Evolutionary conservation across 2,888 invertebrate species (phyloP).

Genomic region (Cerceris rybyensis): DNA sequence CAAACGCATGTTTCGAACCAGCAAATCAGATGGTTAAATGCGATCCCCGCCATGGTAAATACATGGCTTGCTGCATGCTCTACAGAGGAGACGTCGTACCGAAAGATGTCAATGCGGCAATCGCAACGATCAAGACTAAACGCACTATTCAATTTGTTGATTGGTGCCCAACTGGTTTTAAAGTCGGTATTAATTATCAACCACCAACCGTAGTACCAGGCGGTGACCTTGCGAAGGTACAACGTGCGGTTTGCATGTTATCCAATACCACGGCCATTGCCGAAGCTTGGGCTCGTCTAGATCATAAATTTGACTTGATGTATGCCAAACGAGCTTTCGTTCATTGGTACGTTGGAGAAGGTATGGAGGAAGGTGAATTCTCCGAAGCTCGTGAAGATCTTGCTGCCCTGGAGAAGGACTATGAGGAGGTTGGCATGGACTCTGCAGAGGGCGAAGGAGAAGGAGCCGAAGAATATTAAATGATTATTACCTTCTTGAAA

Average conservation of each 20-base stretch:
- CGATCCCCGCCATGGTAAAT: slow-evolving; percentile 95
- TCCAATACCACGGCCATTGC: slow-evolving; percentile 99
- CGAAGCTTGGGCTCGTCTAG: slow-evolving; percentile 97
- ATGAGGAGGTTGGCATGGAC: slow-evolving; percentile 89
- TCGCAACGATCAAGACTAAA: slow-evolving; percentile 97
- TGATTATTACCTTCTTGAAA: slow-evolving; percentile 27
- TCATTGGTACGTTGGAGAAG: slow-evolving; percentile 96
- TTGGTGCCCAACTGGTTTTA: slow-evolving; percentile 93
- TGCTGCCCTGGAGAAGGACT: slow-evolving; percentile 87
- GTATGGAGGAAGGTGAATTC: slow-evolving; percentile 94
- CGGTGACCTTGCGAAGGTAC: slow-evolving; percentile 96
- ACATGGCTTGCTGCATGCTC: slow-evolving; percentile 98
- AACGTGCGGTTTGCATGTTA: slow-evolving; percentile 98
- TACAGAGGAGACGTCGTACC: slow-evolving; percentile 98
- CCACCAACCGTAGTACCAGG: slow-evolving; percentile 97
- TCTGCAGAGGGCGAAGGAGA: slow-evolving; percentile 83
- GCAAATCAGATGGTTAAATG: slow-evolving; percentile 98
- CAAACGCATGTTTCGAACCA: slow-evolving; percentile 97
- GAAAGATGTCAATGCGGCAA: slow-evolving; percentile 97
- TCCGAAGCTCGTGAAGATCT: slow-evolving; percentile 91
- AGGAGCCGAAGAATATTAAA: slow-evolving; percentile 79
- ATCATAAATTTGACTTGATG: slow-evolving; percentile 98
- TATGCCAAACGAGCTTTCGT: slow-evolving; percentile 98
- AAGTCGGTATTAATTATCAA: slow-evolving; percentile 96
- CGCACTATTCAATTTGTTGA: slow-evolving; percentile 96